Percentiles rank a stretch among this genome's conserved stretches.
phyloP scores from a whole-genome alignment of 2,797 vertebrate genomes.

The Muraenolepis orangiensis region DNA sequence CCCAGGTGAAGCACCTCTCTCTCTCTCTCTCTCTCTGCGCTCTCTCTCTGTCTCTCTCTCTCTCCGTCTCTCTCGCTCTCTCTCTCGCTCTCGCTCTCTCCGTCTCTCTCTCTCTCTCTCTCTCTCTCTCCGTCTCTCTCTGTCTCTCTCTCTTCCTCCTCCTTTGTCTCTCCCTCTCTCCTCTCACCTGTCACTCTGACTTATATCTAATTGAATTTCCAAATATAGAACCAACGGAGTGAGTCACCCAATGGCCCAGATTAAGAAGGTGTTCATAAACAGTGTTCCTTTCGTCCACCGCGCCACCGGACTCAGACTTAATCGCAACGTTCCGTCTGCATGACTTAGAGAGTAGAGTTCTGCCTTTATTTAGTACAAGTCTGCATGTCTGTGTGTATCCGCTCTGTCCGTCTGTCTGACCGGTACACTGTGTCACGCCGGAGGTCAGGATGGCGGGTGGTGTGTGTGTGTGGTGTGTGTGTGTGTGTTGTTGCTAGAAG shows the following conservation, averaged over 20 bases:
- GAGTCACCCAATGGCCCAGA: neutral
- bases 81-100: neutral
- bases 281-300: too few species aligned
- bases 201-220: neutral
- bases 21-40: neutral
- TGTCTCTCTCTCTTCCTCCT: neutral
- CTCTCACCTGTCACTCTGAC: neutral
- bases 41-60: neutral
- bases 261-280: slow-evolving; percentile 23
- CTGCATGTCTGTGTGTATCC: slow-evolving; percentile 61
- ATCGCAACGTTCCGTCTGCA: slow-evolving; percentile 66
- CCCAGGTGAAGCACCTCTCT: neutral
- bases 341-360: slow-evolving; percentile 62
- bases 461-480: slow-evolving; percentile 25
- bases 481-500: slow-evolving; percentile 4
- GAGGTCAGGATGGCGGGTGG: slow-evolving; percentile 12
- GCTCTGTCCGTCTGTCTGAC: too few species aligned
- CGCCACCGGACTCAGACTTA: neutral
- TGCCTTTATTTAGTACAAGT: slow-evolving; percentile 52
- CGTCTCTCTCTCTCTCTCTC: neutral
- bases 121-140: neutral
- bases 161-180: neutral
- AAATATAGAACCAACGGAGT: slow-evolving; percentile 11
- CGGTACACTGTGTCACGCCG: slow-evolving; percentile 40
- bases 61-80: neutral